These are phyloP conservation scores for Drosophila suboccidentalis DNA, from an alignment of 2,888 invertebrate genomes.

Conservation along the genomic window DNA sequence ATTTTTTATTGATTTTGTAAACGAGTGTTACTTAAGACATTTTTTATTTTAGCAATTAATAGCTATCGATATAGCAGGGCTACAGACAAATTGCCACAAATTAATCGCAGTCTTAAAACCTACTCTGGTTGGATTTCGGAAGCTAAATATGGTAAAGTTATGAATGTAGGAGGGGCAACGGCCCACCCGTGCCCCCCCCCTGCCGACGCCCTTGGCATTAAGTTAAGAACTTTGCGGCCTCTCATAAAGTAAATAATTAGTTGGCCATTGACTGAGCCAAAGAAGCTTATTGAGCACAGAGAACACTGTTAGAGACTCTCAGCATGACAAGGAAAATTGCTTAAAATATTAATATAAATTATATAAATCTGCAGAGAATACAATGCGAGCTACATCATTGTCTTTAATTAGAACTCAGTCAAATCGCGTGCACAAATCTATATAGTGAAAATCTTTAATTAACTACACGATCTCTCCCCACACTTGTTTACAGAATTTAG, in stretches of 20 bases:
- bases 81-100: too few species aligned
- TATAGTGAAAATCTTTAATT: neutral
- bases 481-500: neutral
- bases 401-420: neutral
- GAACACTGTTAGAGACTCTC: neutral
- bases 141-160: too few species aligned
- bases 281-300: neutral
- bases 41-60: too few species aligned
- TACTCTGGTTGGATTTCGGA: too few species aligned
- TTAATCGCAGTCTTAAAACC: too few species aligned
- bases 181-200: too few species aligned
- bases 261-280: slow-evolving; percentile 14
- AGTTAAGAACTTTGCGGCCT: slow-evolving; percentile 28
- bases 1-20: too few species aligned
- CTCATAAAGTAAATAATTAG: slow-evolving; percentile 36
- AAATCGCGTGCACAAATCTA: neutral
- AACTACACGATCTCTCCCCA: neutral
- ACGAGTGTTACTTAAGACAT: too few species aligned
- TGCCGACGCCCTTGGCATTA: too few species aligned
- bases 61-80: too few species aligned
- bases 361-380: neutral
- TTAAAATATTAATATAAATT: neutral
- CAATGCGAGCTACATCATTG: neutral
- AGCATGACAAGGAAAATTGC: neutral
- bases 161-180: too few species aligned